Evolutionary conservation across 1,140 invertebrate species (phyloP).

Genomic region (Cydia splendana): DNA sequence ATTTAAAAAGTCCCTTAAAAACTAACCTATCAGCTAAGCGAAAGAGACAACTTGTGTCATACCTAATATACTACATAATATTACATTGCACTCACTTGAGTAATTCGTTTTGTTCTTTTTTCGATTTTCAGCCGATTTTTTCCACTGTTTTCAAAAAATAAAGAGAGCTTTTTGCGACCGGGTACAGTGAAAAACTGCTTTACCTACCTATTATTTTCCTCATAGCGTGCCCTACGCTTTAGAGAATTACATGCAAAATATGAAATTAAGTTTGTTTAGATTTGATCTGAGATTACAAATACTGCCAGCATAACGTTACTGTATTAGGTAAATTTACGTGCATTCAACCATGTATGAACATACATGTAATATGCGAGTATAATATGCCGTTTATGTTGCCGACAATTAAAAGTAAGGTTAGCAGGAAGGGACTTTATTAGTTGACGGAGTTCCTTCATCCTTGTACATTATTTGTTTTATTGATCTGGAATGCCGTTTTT

Average conservation of each 20-base stretch:
- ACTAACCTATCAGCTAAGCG: too few species aligned
- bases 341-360: neutral
- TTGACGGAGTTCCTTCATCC: neutral
- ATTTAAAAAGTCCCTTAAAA: too few species aligned
- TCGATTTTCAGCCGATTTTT: too few species aligned
- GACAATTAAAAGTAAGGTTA: neutral
- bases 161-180: too few species aligned
- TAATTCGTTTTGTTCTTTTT: too few species aligned
- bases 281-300: neutral
- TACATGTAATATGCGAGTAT: neutral
- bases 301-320: conserved; percentile 3
- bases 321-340: conserved; percentile 1
- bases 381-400: neutral
- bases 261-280: neutral
- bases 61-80: too few species aligned
- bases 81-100: too few species aligned
- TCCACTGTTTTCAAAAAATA: too few species aligned
- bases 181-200: too few species aligned
- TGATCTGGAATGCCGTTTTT: neutral
- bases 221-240: neutral
- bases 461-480: neutral
- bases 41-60: too few species aligned
- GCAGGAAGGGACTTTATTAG: neutral
- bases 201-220: neutral
- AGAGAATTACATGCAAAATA: neutral